Evolutionary conservation across 2,888 invertebrate species (phyloP), one percentile per base, ranked within the genome.

Genomic region (Meteorus colon): DNA sequence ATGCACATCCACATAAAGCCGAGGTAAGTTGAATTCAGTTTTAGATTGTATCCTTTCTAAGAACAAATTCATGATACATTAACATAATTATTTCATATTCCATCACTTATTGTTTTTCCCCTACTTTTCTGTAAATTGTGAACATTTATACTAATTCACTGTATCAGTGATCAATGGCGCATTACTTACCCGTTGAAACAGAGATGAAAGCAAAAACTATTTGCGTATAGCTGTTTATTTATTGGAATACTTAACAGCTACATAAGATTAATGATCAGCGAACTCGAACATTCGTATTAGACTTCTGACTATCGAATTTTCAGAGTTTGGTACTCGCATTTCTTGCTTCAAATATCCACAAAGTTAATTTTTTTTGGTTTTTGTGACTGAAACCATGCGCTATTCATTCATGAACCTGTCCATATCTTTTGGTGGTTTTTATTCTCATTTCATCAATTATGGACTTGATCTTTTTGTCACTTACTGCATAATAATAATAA

Each of bases 251-350:
- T 55, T 55, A 24, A 55, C 55, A 24, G 55, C 8, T 55, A 55
- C 55, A 19, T 8, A 55, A 55, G 55, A 55, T 55, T 55, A 55
- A 55, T 55, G 55, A 55, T 55, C 24, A 55, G 24, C 19, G n/a
- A 55, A 55, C 55, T 55, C 19, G n/a, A 19, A 8, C 55, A 19
- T 55, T 19, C 3, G 55, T 55, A 24, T 55, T 55, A 55, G 19
- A 55, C 19, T 55, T 55, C 55, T 55, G 55, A 55, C 55, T 55
- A 55, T 55, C 55, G 55, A 55, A 55, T 55, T 55, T 55, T 4
- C n/a, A 55, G 19, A 55, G 55, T 55, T 55, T 24, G 55, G 55
- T 55, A 55, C 55, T 24, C 55, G 4, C 55, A 55, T 55, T 55
- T 55, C 24, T 55, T 24, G 19, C n/a, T 55, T 19, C 19, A 8